phyloP scores from a whole-genome alignment of 2,888 invertebrate genomes.

The Ichneumoninae sp. region DNA sequence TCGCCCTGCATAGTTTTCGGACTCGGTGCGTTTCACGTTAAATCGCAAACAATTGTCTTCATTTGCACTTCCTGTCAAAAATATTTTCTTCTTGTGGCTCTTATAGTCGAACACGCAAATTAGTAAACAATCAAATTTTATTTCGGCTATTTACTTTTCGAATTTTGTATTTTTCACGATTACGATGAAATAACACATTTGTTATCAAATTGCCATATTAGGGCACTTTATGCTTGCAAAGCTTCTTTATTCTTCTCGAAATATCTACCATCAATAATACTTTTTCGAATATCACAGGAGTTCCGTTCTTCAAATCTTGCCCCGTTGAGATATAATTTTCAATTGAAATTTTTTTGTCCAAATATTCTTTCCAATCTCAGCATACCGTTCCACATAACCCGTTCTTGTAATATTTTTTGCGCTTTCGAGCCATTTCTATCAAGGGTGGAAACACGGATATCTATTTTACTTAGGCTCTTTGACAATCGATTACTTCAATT shows the following conservation, averaged over 20 bases:
- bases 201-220: background rate
- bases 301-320: constrained; percentile 10
- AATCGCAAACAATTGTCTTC: background rate
- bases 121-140: background rate
- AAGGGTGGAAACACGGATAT: background rate
- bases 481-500: constrained; percentile 1
- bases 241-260: background rate
- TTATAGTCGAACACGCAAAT: background rate
- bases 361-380: too few species aligned
- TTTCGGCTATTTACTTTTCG: too few species aligned
- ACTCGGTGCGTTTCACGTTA: constrained; percentile 39
- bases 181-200: background rate
- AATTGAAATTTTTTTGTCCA: background rate
- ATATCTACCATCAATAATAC: constrained; percentile 26
- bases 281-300: constrained; percentile 33
- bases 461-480: background rate
- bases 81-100: background rate
- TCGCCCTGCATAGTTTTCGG: background rate
- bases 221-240: background rate
- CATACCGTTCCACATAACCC: too few species aligned
- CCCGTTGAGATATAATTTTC: background rate
- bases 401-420: background rate
- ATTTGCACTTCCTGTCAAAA: background rate
- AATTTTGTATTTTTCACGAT: too few species aligned
- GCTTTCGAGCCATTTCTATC: background rate